Conservation (phyloP, 2,888 invertebrate species). For the Ischnus inquisitorius region DNA sequence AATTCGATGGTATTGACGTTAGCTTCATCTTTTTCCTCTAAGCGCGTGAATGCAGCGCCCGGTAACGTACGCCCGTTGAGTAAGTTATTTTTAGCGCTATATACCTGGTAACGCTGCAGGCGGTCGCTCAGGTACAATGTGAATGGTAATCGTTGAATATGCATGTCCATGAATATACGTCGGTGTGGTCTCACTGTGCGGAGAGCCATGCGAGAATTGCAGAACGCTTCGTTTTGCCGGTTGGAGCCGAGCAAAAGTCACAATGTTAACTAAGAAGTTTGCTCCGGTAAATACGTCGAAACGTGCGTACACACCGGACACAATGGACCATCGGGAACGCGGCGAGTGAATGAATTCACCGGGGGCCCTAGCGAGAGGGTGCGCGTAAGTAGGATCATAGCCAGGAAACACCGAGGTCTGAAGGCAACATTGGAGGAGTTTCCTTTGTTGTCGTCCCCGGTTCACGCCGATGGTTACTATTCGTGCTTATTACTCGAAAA, state of each 20-base stretch:
- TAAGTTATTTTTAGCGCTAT: background rate
- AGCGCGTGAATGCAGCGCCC: background rate
- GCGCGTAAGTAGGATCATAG: background rate
- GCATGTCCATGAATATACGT: background rate
- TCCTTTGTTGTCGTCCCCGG: too few species aligned
- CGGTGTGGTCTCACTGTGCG: slow-evolving; percentile 8
- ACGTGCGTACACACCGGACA: slow-evolving; percentile 56
- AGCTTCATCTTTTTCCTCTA: slow-evolving; percentile 13
- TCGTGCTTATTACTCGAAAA: too few species aligned
- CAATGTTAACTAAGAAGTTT: slow-evolving; percentile 65
- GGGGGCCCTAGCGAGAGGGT: background rate
- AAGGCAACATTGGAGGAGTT: too few species aligned
- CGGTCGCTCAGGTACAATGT: background rate
- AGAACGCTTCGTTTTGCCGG: background rate
- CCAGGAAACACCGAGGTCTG: too few species aligned
- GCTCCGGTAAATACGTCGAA: slow-evolving; percentile 66
- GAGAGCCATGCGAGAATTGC: slow-evolving; percentile 10
- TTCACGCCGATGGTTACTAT: too few species aligned
- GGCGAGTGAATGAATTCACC: background rate
- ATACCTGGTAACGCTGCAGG: background rate
- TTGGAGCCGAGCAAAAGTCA: background rate
- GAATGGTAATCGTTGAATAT: slow-evolving; percentile 16
- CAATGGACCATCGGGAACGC: background rate
- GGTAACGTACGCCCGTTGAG: background rate
- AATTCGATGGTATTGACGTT: slow-evolving; percentile 38